A percentile compares a stretch with the other conserved stretches of the same genome.
Evolutionary conservation across 2,797 vertebrate species (phyloP).

Genomic region (Aulostomus chinensis): DNA sequence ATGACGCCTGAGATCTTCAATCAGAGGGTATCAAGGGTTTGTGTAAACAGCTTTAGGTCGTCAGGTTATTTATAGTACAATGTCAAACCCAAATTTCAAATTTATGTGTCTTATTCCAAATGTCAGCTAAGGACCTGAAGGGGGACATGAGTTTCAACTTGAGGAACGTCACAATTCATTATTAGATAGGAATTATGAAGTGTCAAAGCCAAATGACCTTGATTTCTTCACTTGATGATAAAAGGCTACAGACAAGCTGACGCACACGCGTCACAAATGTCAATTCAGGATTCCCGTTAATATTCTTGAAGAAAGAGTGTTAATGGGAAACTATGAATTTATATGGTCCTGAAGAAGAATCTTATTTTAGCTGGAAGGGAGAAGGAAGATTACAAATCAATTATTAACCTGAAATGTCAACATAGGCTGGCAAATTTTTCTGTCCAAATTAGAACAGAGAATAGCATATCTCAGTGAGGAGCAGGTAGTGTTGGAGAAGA

Average conservation of each 20-base stretch:
- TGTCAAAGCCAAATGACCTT: too few relatives aligned
- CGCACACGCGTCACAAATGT: too few relatives aligned
- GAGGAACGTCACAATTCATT: neutral
- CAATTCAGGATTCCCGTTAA: too few relatives aligned
- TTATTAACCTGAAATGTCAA: too few relatives aligned
- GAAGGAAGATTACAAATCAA: neutral
- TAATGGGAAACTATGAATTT: too few relatives aligned
- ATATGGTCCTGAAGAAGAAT: neutral
- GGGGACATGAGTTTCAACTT: constrained; percentile 2
- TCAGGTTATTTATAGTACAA: constrained; percentile 9
- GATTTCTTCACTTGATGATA: too few relatives aligned
- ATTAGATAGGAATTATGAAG: too few relatives aligned
- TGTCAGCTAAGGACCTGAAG: neutral
- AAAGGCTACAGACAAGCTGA: too few relatives aligned
- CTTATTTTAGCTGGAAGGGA: constrained; percentile 8
- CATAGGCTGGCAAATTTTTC: constrained; percentile 3
- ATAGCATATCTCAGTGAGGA: neutral
- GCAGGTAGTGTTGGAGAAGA: neutral
- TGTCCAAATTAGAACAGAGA: too few relatives aligned
- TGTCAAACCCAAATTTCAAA: neutral
- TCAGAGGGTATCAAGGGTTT: constrained; percentile 41
- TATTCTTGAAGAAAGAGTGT: too few relatives aligned
- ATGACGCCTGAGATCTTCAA: constrained; percentile 25
- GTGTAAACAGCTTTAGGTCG: constrained; percentile 42
- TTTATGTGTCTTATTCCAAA: constrained; percentile 1